Conservation (phyloP, 2,888 invertebrate species). For the Leptopilina drosophilae region DNA sequence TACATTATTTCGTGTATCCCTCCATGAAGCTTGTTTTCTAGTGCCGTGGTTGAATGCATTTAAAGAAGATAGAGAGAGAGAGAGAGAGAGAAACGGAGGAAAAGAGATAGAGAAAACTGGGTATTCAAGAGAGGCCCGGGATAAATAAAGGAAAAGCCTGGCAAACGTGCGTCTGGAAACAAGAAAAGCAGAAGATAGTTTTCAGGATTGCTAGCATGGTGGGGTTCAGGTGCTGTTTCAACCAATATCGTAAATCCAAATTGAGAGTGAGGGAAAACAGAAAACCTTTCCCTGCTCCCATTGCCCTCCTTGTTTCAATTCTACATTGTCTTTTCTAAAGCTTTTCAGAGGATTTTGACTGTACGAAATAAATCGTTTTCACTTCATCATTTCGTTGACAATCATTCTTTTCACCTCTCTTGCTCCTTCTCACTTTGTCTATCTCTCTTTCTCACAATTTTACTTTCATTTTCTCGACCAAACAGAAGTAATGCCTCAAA, state of each 20-base stretch:
- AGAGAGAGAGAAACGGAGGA: neutral
- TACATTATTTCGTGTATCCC: slow-evolving; percentile 29
- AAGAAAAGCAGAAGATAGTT: slow-evolving; percentile 59
- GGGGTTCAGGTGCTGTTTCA: slow-evolving; percentile 72
- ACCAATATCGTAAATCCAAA: slow-evolving; percentile 74
- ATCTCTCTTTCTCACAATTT: slow-evolving; percentile 5
- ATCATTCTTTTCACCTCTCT: slow-evolving; percentile 25
- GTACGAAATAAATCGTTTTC: slow-evolving; percentile 44
- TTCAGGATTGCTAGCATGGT: slow-evolving; percentile 54
- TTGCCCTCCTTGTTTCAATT: slow-evolving; percentile 61
- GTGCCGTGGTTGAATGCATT: slow-evolving; percentile 39
- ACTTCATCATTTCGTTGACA: neutral
- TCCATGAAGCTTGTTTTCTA: slow-evolving; percentile 40
- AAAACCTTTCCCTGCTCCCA: slow-evolving; percentile 50
- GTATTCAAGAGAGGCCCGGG: slow-evolving; percentile 50
- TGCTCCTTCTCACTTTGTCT: slow-evolving; percentile 32
- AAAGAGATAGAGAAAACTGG: neutral
- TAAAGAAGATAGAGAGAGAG: slow-evolving; percentile 9
- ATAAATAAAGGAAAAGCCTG: slow-evolving; percentile 65
- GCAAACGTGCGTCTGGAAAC: slow-evolving; percentile 55
- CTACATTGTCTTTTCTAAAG: slow-evolving; percentile 63
- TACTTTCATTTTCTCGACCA: neutral
- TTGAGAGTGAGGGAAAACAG: slow-evolving; percentile 66
- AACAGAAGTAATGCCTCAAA: too few relatives aligned
- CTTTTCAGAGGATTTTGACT: slow-evolving; percentile 66